Conservation (phyloP, 2,888 invertebrate species). For the Eristalis pertinax region DNA sequence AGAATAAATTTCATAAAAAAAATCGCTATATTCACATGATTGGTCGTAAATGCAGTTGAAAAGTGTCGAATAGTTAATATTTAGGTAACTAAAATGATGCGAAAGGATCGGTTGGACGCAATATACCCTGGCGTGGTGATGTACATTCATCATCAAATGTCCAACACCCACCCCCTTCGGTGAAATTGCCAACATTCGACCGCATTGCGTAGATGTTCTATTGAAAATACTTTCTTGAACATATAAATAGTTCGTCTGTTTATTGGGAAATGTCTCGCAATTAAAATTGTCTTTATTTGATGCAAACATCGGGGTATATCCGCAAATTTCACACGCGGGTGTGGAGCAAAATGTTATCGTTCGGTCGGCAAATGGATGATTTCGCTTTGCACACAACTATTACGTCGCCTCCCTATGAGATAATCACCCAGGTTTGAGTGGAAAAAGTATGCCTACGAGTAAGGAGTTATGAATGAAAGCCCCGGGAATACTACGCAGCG, state of each 20-base stretch:
- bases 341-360: background rate
- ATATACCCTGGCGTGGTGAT: background rate
- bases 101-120: background rate
- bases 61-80: background rate
- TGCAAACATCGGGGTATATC: background rate
- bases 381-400: conserved; percentile 26
- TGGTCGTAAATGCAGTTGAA: background rate
- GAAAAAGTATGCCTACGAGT: conserved; percentile 19
- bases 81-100: background rate
- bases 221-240: conserved; percentile 9
- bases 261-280: background rate
- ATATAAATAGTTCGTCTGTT: background rate
- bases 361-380: background rate
- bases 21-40: background rate
- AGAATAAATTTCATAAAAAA: conserved; percentile 3
- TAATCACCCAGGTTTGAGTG: conserved; percentile 34
- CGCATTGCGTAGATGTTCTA: conserved; percentile 59
- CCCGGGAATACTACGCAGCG: conserved; percentile 24
- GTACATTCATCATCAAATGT: background rate
- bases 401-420: conserved; percentile 55
- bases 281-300: background rate
- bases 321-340: conserved; percentile 26
- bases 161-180: conserved; percentile 12
- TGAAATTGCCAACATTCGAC: conserved; percentile 67
- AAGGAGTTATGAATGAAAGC: conserved; percentile 60